Evolutionary conservation across 2,797 vertebrate genomes (phyloP).

Genomic region (Gobionotothen gibberifrons): DNA sequence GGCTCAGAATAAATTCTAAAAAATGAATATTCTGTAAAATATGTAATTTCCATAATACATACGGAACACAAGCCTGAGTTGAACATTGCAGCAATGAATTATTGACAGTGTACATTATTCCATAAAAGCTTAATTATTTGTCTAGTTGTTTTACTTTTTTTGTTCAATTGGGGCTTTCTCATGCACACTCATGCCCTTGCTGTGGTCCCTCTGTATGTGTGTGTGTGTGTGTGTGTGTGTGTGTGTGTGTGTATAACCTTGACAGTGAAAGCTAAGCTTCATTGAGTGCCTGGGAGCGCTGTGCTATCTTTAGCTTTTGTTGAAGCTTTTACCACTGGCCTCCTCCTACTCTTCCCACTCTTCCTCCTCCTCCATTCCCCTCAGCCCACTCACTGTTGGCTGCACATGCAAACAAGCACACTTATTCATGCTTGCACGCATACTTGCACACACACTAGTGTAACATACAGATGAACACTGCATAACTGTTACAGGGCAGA

Average conservation of each 20-base stretch:
- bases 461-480: conserved; percentile 52
- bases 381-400: conserved; percentile 76
- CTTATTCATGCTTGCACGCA: conserved; percentile 70
- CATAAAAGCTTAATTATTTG: not conserved
- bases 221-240: conserved; percentile 9
- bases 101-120: not conserved
- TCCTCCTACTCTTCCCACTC: conserved; percentile 65
- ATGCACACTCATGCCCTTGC: conserved; percentile 30
- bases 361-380: conserved; percentile 56
- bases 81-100: conserved; percentile 1
- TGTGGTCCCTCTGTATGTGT: conserved; percentile 14
- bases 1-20: not conserved
- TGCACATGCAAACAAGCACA: conserved; percentile 75
- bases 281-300: conserved; percentile 78
- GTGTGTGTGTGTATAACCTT: conserved; percentile 71
- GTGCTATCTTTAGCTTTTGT: conserved; percentile 85
- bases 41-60: not conserved
- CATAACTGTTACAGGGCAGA: conserved; percentile 85
- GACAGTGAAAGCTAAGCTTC: conserved; percentile 76
- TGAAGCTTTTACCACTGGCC: conserved; percentile 79
- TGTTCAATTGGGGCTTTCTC: conserved; percentile 15
- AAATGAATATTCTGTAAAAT: not conserved
- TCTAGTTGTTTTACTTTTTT: conserved; percentile 27
- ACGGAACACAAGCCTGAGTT: not conserved
- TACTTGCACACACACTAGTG: not conserved